phyloP scores from a whole-genome alignment of 2,888 invertebrate species.

The Chrysina gloriosa region DNA sequence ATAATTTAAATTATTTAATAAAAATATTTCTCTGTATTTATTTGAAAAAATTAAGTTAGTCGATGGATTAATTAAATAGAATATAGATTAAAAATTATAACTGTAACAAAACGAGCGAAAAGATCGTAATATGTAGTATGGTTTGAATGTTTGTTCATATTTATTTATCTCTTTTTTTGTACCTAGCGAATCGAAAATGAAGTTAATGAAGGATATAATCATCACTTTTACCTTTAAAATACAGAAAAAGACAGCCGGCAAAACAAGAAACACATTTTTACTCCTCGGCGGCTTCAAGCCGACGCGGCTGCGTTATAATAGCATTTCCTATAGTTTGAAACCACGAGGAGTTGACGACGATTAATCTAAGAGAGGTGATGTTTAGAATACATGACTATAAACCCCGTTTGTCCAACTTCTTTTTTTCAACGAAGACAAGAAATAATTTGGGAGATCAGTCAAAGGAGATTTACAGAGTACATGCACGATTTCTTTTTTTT shows the following conservation, averaged over 20 bases:
- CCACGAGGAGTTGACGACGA: neutral
- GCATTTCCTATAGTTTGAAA: neutral
- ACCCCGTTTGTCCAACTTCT: neutral
- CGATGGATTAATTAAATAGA: slow-evolving; percentile 9
- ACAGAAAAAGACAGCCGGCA: neutral
- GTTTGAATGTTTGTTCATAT: neutral
- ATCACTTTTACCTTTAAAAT: neutral
- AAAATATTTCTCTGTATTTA: slow-evolving; percentile 3
- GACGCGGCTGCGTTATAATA: neutral
- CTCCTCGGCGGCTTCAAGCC: neutral
- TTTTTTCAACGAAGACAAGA: neutral
- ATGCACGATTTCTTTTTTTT: neutral
- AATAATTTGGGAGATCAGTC: neutral
- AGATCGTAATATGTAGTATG: neutral
- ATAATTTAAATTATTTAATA: slow-evolving; percentile 17
- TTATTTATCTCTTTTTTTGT: neutral
- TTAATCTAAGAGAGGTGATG: neutral
- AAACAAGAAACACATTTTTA: neutral
- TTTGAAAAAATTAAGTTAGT: slow-evolving; percentile 3
- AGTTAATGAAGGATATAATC: neutral
- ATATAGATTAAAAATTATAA: slow-evolving; percentile 8
- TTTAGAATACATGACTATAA: neutral
- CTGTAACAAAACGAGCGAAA: neutral
- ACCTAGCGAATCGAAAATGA: neutral
- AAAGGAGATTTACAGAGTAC: neutral